These are phyloP conservation scores for Bombyx huttoni DNA, from an alignment of 2,888 invertebrate species.

Conservation along the genomic window DNA sequence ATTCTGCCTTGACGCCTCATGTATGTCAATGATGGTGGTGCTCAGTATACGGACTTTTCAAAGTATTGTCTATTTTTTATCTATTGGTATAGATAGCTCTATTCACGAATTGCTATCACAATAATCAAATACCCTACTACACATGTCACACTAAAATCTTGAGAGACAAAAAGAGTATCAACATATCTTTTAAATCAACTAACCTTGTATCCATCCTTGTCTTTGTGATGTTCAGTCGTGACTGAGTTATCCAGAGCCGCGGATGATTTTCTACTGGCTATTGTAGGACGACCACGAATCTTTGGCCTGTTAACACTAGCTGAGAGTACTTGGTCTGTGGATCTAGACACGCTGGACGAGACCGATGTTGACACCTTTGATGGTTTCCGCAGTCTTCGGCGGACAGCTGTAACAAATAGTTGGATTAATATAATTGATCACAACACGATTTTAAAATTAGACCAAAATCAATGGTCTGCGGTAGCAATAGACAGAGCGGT, in stretches of 20 bases:
- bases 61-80: no score
- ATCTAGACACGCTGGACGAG: constrained; percentile 76
- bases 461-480: no score
- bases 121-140: no score
- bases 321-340: constrained; percentile 62
- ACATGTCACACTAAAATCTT: no score
- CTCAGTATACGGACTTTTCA: no score
- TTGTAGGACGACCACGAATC: constrained; percentile 70
- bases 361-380: constrained; percentile 73
- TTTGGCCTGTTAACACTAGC: constrained; percentile 78
- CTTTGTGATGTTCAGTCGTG: constrained; percentile 72
- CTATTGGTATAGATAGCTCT: no score
- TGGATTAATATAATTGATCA: not conserved
- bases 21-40: no score
- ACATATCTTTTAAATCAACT: constrained; percentile 4
- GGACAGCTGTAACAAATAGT: constrained; percentile 61
- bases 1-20: no score
- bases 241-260: constrained; percentile 70
- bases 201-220: constrained; percentile 81
- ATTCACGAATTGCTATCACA: no score
- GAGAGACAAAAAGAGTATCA: no score
- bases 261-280: constrained; percentile 71
- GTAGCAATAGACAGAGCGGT: no score
- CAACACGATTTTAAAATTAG: no score
- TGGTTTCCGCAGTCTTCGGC: constrained; percentile 79